Evolutionary conservation across 1,140 invertebrate species (phyloP).

Genomic region (Thaumatotibia leucotreta): DNA sequence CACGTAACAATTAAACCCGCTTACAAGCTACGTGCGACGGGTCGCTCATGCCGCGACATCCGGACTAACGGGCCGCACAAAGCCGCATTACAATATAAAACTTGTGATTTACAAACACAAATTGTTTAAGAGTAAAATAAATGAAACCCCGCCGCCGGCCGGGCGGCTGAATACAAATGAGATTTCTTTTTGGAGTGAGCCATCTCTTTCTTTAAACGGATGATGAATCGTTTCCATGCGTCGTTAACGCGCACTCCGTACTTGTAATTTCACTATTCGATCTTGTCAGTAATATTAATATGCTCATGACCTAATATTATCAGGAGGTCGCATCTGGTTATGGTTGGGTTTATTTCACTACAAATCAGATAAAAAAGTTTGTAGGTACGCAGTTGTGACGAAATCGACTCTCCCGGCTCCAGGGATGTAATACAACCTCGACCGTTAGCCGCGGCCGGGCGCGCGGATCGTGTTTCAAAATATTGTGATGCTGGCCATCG

Average conservation of each 20-base stretch:
- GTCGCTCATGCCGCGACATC: conserved; percentile 44
- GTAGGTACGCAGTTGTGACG: conserved; percentile 42
- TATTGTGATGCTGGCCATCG: conserved; percentile 48
- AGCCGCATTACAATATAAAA: conserved; percentile 47
- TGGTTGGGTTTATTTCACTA: conserved; percentile 55
- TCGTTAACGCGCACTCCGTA: conserved; percentile 61
- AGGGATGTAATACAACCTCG: conserved; percentile 41
- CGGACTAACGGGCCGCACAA: conserved; percentile 41
- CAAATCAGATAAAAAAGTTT: conserved; percentile 51
- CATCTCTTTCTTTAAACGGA: conserved; percentile 60
- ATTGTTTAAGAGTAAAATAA: conserved; percentile 58
- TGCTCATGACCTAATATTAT: conserved; percentile 64
- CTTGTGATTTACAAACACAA: conserved; percentile 55
- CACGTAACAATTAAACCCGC: conserved; percentile 13
- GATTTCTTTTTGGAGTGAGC: conserved; percentile 63
- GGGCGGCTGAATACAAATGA: conserved; percentile 57
- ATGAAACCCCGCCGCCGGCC: conserved; percentile 33
- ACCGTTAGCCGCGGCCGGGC: conserved; percentile 33
- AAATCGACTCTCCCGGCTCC: conserved; percentile 23
- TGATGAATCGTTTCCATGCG: conserved; percentile 66
- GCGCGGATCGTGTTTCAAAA: conserved; percentile 58
- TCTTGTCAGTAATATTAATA: conserved; percentile 71
- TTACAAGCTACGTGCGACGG: conserved; percentile 27
- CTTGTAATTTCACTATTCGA: conserved; percentile 63
- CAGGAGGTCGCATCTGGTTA: conserved; percentile 52